phyloP scores from a whole-genome alignment of 2,113 vertebrate species.

The Entelurus aequoreus region DNA sequence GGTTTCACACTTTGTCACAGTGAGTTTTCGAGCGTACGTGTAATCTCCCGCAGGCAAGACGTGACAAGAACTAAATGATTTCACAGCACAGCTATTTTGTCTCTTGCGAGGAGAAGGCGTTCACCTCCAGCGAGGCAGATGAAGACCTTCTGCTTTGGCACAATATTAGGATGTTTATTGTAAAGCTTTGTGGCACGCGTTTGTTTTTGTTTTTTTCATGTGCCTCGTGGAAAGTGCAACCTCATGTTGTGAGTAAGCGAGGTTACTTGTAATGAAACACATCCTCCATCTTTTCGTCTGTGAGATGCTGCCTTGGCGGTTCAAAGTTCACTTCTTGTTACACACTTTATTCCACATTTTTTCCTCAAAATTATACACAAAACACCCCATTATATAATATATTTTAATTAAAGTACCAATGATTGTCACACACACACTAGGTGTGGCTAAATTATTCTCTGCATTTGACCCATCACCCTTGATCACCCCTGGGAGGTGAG shows the following conservation, averaged over 20 bases:
- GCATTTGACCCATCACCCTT: too few species aligned
- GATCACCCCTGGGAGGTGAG: too few species aligned
- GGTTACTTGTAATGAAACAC: too few species aligned
- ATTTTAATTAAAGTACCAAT: too few species aligned
- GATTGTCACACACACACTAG: too few species aligned
- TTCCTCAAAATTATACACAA: too few species aligned
- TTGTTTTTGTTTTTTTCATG: not conserved
- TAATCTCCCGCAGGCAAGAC: constrained; percentile 65
- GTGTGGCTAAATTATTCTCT: too few species aligned
- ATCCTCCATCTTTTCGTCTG: too few species aligned
- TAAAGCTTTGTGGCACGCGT: not conserved
- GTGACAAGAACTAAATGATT: constrained; percentile 64
- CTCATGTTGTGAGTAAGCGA: not conserved
- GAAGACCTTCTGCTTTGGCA: constrained; percentile 11
- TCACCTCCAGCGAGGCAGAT: not conserved
- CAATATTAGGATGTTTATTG: not conserved
- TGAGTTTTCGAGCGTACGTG: constrained; percentile 45
- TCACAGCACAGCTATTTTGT: constrained; percentile 61
- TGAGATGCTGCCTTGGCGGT: too few species aligned
- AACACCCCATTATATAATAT: too few species aligned
- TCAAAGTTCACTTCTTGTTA: too few species aligned
- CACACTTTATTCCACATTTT: too few species aligned
- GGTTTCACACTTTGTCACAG: constrained; percentile 69
- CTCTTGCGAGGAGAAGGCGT: constrained; percentile 20
- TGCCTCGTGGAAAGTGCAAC: not conserved